Evolutionary conservation across 1,140 invertebrate species (phyloP), one percentile per base, ranked within the genome.

Genomic region (Achatina immaculata): DNA sequence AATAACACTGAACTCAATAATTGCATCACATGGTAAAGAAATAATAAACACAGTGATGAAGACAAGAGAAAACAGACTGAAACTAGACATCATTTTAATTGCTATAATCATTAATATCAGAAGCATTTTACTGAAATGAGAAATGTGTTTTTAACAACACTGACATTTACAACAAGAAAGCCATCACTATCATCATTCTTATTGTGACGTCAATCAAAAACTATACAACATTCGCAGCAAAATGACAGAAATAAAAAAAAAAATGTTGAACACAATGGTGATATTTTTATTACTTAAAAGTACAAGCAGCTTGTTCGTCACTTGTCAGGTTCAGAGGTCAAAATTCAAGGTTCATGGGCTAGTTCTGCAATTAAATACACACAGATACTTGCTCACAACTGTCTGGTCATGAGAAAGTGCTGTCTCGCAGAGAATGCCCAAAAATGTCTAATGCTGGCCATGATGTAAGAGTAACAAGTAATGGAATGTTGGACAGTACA

Each of bases 121-220:
- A 69, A 69, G 68, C 68, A 69, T n/a, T 11, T 69, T 69, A 69
- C 36, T 69, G 36, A 43, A 40, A 69, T 40, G 42, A 69, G 24
- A 40, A 69, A 19, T 9, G 6, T 40, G 31, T 51, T 51, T 42
- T 42, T 43, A 69, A 69, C 68, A 69, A 69, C 68, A 69, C 68
- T 42, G 3, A 43, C 65, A 68, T 34, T 68, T 6, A 68, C 9
- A 68, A 68, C 48, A 68, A 68, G 6, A 36, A 55, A 55, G 3
- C 6, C 14, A 36, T 34, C 38, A 11, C 6, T 34, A 68, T 68
- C 36, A 40, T 42, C 42, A n/a, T n/a, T n/a, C n/a, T n/a, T n/a
- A n/a, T n/a, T n/a, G n/a, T n/a, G n/a, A n/a, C 3, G 42, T 21
- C 28, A 34, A 66, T 36, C n/a, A 40, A 1, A 42, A 69, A 40